Percentiles rank a stretch among this genome's conserved stretches.
These are phyloP conservation scores for Choloepus didactylus DNA, from an alignment of 2,797 vertebrate species.

Conservation along the genomic window DNA sequence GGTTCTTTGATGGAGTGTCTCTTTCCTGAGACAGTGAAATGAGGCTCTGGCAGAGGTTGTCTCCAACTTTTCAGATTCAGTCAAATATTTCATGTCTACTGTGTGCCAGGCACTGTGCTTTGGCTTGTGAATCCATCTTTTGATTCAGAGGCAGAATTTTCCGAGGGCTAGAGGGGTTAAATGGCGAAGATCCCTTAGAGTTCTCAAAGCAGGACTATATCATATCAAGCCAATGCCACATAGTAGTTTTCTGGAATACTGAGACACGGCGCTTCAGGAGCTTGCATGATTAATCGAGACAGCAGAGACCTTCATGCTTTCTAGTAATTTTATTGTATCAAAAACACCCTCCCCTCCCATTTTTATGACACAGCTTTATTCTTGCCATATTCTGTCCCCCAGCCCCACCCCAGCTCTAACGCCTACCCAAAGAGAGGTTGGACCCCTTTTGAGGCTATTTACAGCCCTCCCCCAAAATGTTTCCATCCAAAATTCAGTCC, in stretches of 20 bases:
- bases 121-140: constrained; percentile 18
- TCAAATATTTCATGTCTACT: not conserved
- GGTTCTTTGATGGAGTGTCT: constrained; percentile 8
- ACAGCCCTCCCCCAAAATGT: constrained; percentile 53
- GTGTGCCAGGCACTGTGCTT: not conserved
- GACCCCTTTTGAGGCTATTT: constrained; percentile 62
- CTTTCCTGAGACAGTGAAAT: not conserved
- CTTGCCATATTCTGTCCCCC: constrained; percentile 22
- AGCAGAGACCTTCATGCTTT: constrained; percentile 61
- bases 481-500: constrained; percentile 69
- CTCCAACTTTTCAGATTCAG: not conserved
- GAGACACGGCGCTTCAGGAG: not conserved
- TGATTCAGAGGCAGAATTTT: constrained; percentile 31
- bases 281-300: constrained; percentile 27
- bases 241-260: not conserved
- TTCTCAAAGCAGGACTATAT: constrained; percentile 26
- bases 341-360: constrained; percentile 65
- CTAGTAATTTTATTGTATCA: constrained; percentile 80
- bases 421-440: constrained; percentile 55
- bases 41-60: not conserved
- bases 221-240: not conserved
- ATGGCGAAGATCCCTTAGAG: not conserved
- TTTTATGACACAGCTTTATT: constrained; percentile 55
- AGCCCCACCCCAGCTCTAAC: constrained; percentile 20
- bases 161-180: not conserved